phyloP scores from a whole-genome alignment of 2,113 vertebrate species.

The Budorcas taxicolor region DNA sequence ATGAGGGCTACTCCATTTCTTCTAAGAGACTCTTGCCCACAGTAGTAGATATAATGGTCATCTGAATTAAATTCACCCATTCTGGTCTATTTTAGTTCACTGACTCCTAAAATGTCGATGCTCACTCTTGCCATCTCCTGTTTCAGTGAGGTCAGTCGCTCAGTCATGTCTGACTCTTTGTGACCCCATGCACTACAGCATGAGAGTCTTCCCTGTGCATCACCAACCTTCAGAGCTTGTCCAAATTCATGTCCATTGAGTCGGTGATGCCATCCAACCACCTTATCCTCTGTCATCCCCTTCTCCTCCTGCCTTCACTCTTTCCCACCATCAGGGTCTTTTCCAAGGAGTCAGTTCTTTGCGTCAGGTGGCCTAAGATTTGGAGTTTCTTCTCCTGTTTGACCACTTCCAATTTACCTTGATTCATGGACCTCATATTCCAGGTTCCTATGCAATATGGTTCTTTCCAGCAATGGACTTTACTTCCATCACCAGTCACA shows the following conservation, averaged over 20 bases:
- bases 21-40: not conserved
- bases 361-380: not conserved
- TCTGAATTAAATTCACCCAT: not conserved
- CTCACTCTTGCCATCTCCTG: not conserved
- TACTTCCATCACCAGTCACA: not conserved
- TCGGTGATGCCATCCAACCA: not conserved
- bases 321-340: not conserved
- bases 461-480: not conserved
- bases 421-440: not conserved
- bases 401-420: not conserved
- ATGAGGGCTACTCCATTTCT: not conserved
- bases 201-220: not conserved
- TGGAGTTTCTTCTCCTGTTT: not conserved
- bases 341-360: not conserved
- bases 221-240: not conserved
- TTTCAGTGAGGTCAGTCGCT: not conserved
- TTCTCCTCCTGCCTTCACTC: not conserved
- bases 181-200: not conserved
- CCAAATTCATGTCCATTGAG: not conserved
- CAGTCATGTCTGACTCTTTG: not conserved
- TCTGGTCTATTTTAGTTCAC: not conserved
- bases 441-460: not conserved
- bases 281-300: not conserved
- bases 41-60: not conserved
- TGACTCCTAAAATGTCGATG: not conserved